Percentiles rank a stretch among this genome's conserved stretches.
These are phyloP conservation scores for Rhagoletis zephyria DNA, from an alignment of 1,140 invertebrate species.

Conservation along the genomic window DNA sequence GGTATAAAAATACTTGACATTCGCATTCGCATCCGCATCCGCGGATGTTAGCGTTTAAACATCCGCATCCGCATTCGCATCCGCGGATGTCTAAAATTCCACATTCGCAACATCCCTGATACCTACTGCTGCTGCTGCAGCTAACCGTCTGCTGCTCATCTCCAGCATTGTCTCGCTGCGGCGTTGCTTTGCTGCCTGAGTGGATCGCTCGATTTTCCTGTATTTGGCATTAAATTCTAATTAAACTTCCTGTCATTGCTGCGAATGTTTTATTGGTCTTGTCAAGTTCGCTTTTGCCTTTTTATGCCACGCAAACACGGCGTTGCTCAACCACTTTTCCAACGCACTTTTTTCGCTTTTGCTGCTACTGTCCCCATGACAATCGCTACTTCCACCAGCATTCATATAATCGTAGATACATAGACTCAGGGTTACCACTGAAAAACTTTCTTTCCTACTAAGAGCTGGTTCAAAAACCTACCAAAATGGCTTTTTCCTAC, in stretches of 20 bases:
- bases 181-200: not conserved
- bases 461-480: too few species aligned
- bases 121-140: not conserved
- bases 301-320: not conserved
- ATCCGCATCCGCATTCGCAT: too few species aligned
- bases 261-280: slow-evolving; percentile 25
- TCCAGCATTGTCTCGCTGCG: not conserved
- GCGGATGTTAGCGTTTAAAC: too few species aligned
- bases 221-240: slow-evolving; percentile 48
- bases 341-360: not conserved
- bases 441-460: too few species aligned
- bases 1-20: too few species aligned
- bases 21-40: too few species aligned
- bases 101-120: not conserved
- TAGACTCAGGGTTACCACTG: not conserved
- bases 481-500: too few species aligned
- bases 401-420: not conserved
- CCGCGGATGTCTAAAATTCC: too few species aligned
- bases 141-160: not conserved
- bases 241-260: slow-evolving; percentile 43
- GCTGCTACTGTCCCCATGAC: not conserved
- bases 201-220: slow-evolving; percentile 29
- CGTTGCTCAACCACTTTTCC: not conserved
- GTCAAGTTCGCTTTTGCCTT: slow-evolving; percentile 1
- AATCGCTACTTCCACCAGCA: not conserved